phyloP scores from a whole-genome alignment of 2,888 invertebrate species.

The Parasteatoda lunata region DNA sequence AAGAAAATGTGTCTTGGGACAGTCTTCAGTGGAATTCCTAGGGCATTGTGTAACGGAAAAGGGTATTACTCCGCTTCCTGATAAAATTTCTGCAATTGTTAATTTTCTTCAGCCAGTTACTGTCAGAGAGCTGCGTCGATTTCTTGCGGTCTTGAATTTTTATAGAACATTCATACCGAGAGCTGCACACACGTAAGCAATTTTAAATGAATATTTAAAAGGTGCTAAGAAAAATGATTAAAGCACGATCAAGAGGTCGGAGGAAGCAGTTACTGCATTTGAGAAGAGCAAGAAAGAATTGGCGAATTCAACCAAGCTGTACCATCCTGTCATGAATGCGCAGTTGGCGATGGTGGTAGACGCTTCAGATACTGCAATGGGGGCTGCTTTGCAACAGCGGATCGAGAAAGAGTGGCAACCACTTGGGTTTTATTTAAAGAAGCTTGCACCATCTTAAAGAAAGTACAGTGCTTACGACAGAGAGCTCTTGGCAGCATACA shows the following conservation, averaged over 20 bases:
- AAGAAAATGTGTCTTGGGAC: no score
- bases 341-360: conserved; percentile 11
- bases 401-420: background rate
- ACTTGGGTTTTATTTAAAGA: background rate
- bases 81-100: no score
- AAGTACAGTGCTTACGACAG: background rate
- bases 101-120: no score
- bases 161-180: conserved; percentile 32
- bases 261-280: background rate
- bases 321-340: conserved; percentile 16
- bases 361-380: conserved; percentile 16
- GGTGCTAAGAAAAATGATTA: background rate
- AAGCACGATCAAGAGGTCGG: conserved; percentile 5
- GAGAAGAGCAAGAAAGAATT: conserved; percentile 24
- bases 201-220: conserved; percentile 29
- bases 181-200: background rate
- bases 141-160: no score
- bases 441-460: background rate
- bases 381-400: background rate
- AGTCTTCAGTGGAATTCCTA: no score
- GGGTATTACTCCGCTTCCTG: no score
- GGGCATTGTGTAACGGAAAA: no score
- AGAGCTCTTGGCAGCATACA: background rate
- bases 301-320: conserved; percentile 13
- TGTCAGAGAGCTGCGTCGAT: no score